These are phyloP conservation scores for Caerostris extrusa DNA, from an alignment of 1,140 invertebrate species.

Conservation along the genomic window DNA sequence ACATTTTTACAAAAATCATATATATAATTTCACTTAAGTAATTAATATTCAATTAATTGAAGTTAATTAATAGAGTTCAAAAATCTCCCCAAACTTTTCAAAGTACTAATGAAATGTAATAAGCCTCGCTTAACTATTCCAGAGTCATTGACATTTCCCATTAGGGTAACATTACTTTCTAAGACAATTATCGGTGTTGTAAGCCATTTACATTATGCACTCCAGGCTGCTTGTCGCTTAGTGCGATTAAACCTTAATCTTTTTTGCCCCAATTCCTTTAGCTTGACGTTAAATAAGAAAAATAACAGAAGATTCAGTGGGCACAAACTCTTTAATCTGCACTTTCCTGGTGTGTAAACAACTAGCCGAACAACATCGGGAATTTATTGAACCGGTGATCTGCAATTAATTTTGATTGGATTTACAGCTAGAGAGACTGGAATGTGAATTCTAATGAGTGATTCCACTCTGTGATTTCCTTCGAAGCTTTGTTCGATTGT, in stretches of 20 bases:
- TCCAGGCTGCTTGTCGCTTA: background rate
- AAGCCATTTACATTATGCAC: background rate
- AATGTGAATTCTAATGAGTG: background rate
- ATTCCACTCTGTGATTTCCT: background rate
- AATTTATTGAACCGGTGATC: background rate
- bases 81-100: too few species aligned
- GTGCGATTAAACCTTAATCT: background rate
- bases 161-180: background rate
- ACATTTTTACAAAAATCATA: too few species aligned
- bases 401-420: background rate
- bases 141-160: background rate
- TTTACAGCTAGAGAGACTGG: background rate
- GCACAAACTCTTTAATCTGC: background rate
- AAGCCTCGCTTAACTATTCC: background rate
- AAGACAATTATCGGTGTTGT: background rate
- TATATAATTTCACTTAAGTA: too few species aligned
- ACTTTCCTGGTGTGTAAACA: conserved; percentile 7
- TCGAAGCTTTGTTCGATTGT: background rate
- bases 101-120: background rate
- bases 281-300: background rate
- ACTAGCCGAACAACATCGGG: background rate
- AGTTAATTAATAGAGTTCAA: too few species aligned
- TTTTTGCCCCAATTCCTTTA: background rate
- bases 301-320: background rate
- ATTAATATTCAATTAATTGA: too few species aligned